Percentiles rank a stretch among this genome's conserved stretches.
phyloP scores from a whole-genome alignment of 92 coral and sea anemone species.

The Ricordea florida region DNA sequence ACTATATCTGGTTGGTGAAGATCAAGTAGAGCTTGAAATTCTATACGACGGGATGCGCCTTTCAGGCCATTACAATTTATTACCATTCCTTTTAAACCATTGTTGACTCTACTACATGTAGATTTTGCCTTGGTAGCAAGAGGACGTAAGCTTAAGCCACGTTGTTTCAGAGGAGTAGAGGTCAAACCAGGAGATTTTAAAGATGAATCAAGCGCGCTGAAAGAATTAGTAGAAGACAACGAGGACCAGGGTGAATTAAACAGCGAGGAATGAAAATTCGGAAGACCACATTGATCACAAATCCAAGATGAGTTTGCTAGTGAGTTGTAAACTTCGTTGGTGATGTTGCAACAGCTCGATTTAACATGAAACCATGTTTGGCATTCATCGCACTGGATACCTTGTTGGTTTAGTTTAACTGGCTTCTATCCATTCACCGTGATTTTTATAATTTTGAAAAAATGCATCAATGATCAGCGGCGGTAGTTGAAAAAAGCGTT shows the following conservation, averaged over 20 bases:
- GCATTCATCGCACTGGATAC: slow-evolving; percentile 32
- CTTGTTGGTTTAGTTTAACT: slow-evolving; percentile 21
- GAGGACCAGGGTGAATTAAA: slow-evolving; percentile 2
- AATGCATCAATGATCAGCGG: too few relatives aligned
- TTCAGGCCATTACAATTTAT: slow-evolving; percentile 41
- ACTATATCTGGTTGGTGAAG: slow-evolving; percentile 34
- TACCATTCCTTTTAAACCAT: slow-evolving; percentile 30
- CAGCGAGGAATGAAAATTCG: slow-evolving; percentile 1
- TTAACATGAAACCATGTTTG: slow-evolving; percentile 13
- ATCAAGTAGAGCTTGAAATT: slow-evolving; percentile 48
- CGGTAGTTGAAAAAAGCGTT: too few relatives aligned
- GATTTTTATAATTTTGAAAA: too few relatives aligned
- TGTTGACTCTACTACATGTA: too few relatives aligned
- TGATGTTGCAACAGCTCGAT: neutral
- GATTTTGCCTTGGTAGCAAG: too few relatives aligned
- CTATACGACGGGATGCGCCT: neutral
- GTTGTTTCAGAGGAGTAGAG: too few relatives aligned
- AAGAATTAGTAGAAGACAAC: neutral
- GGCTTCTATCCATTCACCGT: slow-evolving; percentile 34
- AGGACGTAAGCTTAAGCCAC: too few relatives aligned
- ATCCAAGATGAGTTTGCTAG: slow-evolving; percentile 19
- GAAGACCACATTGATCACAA: slow-evolving; percentile 4
- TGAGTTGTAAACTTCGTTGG: neutral
- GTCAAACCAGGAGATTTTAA: too few relatives aligned
- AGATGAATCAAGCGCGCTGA: neutral